Base-by-base conservation (phyloP, 2,113 vertebrate species). In the Penelope pileata region DNA sequence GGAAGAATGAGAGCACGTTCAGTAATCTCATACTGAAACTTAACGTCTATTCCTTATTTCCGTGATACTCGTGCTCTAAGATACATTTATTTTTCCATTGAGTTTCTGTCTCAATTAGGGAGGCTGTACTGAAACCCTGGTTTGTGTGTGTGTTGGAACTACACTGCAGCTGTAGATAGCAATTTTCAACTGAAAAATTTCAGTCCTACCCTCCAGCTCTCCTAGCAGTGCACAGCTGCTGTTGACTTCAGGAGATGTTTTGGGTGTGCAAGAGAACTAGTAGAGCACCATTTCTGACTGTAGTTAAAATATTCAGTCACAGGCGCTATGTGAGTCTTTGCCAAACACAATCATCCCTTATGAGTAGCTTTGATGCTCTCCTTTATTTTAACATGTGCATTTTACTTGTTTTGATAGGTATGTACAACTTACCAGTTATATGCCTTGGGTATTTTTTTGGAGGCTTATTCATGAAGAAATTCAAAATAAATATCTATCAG, bases 391-490 rank as follows among this genome's bases (percentile, higher is more conserved):
- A 96, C 82, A 83, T 54, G 63, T 50, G 88, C 21, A 10, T 95
- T 92, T 93, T 75, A 76, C 58, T 73, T 75, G 74, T 98, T 94
- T 90, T 82, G 92, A 59, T 87, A 99, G 99, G 98, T 90, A 91
- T 99, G 95, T 99, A 99, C 96, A 98, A 98, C 93, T 98, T 99
- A 76, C 99, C 99, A 4, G 96, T 99, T 40, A 96, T 99, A 94
- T 98, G 98, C 29, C 32, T 99, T 94, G 99, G 99, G 51, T 99
- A 99, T 95, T 98, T 99, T 93, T 97, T 98, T 86, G 99, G 99
- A 53, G 99, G 99, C 66, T 96, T 99, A 36, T 97, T 99, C 58
- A 99, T 99, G 99, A 99, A 99, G 93, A 98, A 98, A 77, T 98
- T 99, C 94, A 99, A 99, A 97, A 98, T 99, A 82, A 98, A 98